Conservation (phyloP, 2,113 vertebrate genomes). For the Odontesthes bonariensis region DNA sequence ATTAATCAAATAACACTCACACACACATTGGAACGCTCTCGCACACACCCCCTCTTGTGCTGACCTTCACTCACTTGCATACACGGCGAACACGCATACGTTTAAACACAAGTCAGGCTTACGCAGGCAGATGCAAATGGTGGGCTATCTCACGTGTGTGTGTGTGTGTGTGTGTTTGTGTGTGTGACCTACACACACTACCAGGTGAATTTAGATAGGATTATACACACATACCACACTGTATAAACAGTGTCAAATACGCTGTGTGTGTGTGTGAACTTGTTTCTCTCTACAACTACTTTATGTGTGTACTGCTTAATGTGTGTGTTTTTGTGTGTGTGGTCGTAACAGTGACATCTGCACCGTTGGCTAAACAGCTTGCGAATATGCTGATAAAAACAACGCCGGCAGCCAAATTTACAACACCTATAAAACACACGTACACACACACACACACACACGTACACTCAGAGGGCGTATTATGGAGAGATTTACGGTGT, state of each 20-base stretch:
- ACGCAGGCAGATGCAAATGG: conserved; percentile 63
- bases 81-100: conserved; percentile 52
- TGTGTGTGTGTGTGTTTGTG: too few species aligned
- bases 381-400: conserved; percentile 84
- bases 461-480: conserved; percentile 72
- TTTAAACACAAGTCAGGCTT: conserved; percentile 54
- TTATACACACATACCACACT: conserved; percentile 56
- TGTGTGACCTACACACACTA: conserved; percentile 9
- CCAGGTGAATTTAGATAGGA: conserved; percentile 66
- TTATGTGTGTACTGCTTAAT: conserved; percentile 25
- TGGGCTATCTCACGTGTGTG: conserved; percentile 10
- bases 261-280: conserved; percentile 26
- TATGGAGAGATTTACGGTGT: conserved; percentile 75
- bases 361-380: conserved; percentile 84
- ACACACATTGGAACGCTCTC: conserved; percentile 34
- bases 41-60: conserved; percentile 29
- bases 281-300: conserved; percentile 24
- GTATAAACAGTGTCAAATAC: conserved; percentile 64
- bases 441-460: conserved; percentile 50
- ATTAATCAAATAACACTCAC: conserved; percentile 79
- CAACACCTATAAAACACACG: conserved; percentile 77
- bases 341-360: conserved; percentile 81
- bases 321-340: conserved; percentile 60
- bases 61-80: conserved; percentile 75
- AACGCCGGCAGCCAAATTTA: conserved; percentile 81